Conservation (phyloP, 2,888 invertebrate species). For the Ormyrus rosae region DNA sequence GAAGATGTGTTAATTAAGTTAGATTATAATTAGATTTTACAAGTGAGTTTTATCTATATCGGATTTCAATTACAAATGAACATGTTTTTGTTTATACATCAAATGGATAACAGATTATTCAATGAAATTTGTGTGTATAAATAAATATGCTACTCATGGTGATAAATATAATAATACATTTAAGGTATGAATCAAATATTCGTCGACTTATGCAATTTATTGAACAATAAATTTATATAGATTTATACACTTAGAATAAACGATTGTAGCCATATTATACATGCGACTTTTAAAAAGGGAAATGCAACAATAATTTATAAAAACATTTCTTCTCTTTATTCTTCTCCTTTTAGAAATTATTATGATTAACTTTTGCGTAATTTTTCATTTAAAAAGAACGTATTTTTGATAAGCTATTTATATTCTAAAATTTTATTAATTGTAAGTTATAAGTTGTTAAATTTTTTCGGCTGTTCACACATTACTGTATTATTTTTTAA, state of each 20-base stretch:
- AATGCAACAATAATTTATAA: constrained; percentile 19
- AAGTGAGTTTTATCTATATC: background rate
- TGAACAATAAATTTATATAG: constrained; percentile 23
- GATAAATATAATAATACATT: background rate
- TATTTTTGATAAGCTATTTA: too few species aligned
- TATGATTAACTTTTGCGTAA: too few species aligned
- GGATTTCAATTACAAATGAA: background rate
- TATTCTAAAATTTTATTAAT: too few species aligned
- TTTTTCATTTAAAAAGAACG: too few species aligned
- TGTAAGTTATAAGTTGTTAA: too few species aligned
- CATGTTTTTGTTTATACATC: background rate
- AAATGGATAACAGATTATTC: background rate
- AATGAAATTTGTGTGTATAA: constrained; percentile 6
- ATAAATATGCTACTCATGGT: background rate
- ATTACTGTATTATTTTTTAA: too few species aligned
- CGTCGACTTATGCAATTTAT: constrained; percentile 17
- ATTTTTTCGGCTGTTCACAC: too few species aligned
- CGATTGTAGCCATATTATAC: constrained; percentile 16
- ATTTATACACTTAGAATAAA: constrained; percentile 30
- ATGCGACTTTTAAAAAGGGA: background rate
- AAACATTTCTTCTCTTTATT: background rate
- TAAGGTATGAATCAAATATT: constrained; percentile 11
- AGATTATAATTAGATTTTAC: background rate
- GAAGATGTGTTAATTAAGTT: background rate
- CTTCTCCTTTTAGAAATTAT: too few species aligned